These are phyloP conservation scores for Smithornis capensis DNA, from an alignment of 2,113 vertebrate genomes.

Conservation along the genomic window DNA sequence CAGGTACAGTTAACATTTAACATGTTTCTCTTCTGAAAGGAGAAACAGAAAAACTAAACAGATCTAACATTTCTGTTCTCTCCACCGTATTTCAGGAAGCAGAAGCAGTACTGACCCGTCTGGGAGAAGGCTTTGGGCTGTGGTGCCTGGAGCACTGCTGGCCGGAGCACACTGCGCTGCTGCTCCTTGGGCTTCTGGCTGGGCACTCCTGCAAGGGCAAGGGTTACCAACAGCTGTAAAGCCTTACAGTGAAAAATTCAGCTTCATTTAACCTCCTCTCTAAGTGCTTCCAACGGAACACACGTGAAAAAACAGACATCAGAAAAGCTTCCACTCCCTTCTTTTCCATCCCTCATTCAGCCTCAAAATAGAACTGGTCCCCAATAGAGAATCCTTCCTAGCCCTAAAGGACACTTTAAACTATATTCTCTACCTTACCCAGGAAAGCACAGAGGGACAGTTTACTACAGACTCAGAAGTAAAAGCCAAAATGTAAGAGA, in stretches of 20 bases:
- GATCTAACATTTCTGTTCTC: neutral
- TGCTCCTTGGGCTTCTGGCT: constrained; percentile 98
- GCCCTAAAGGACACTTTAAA: neutral
- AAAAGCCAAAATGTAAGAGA: neutral
- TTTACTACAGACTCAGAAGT: neutral
- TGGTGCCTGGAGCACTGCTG: constrained; percentile 91
- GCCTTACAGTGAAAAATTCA: neutral
- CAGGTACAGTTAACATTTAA: neutral
- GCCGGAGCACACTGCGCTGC: constrained; percentile 93
- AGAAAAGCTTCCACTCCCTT: neutral
- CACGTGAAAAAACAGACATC: neutral
- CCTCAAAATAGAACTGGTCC: neutral
- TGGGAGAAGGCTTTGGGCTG: constrained; percentile 87
- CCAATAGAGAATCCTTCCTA: neutral
- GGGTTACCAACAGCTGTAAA: neutral
- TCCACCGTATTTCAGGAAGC: neutral
- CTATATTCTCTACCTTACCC: neutral
- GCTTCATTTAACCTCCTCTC: neutral
- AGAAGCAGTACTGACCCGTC: constrained; percentile 77
- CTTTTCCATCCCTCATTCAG: neutral
- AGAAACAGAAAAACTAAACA: neutral
- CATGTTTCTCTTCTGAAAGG: neutral
- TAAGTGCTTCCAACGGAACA: neutral
- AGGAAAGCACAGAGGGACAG: neutral
- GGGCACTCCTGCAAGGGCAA: constrained; percentile 83